Conservation (phyloP, 2,797 vertebrate species). For the Urosaurus nigricauda region DNA sequence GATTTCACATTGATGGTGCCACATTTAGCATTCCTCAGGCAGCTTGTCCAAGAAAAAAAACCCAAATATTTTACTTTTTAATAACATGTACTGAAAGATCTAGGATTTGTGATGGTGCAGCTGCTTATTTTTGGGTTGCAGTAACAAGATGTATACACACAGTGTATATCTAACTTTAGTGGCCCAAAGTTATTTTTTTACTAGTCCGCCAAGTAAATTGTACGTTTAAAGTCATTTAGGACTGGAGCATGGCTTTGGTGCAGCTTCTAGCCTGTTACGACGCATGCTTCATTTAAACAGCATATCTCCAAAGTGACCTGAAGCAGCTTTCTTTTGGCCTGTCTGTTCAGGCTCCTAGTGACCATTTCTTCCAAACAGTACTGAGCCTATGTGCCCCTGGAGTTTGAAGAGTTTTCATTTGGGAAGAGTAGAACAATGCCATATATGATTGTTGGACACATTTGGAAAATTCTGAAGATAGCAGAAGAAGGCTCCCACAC, state of each 20-base stretch:
- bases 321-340: too few relatives aligned
- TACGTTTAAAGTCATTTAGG: not conserved
- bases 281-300: too few relatives aligned
- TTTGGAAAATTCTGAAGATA: not conserved
- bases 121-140: not conserved
- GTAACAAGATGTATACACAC: not conserved
- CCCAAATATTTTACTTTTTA: constrained; percentile 30
- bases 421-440: not conserved
- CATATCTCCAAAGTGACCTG: too few relatives aligned
- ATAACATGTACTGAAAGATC: constrained; percentile 13
- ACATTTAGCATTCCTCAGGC: not conserved
- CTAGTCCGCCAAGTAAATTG: not conserved
- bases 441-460: not conserved
- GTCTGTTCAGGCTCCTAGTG: not conserved
- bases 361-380: not conserved
- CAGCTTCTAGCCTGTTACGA: too few relatives aligned
- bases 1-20: constrained; percentile 34
- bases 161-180: not conserved
- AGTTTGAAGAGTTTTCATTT: not conserved
- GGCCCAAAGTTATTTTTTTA: not conserved
- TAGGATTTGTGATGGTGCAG: not conserved
- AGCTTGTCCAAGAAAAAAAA: constrained; percentile 18
- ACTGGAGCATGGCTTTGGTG: too few relatives aligned
- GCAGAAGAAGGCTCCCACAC: not conserved
- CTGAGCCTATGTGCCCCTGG: not conserved